These are phyloP conservation scores for Muscina levida DNA, from an alignment of 2,888 invertebrate genomes.

Conservation along the genomic window DNA sequence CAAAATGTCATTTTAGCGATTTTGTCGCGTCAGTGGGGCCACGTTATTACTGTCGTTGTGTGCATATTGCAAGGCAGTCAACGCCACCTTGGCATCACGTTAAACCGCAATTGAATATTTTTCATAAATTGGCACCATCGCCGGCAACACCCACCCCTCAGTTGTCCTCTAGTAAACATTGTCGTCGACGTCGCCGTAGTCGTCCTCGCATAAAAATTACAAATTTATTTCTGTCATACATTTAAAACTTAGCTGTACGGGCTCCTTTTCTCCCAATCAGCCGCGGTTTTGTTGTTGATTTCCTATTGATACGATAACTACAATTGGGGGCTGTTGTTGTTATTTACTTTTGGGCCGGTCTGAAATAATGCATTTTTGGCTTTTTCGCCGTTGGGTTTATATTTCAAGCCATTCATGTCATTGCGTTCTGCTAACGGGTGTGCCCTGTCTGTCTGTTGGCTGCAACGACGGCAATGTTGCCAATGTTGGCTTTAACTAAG, in stretches of 20 bases:
- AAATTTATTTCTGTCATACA: neutral
- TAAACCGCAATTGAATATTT: slow-evolving; percentile 56
- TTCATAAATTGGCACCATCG: slow-evolving; percentile 55
- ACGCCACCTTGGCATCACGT: slow-evolving; percentile 45
- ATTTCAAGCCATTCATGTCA: slow-evolving; percentile 16
- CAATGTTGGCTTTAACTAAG: slow-evolving; percentile 54
- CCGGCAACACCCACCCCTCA: slow-evolving; percentile 39
- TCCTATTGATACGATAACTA: neutral
- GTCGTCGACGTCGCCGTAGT: neutral
- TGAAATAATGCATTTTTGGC: slow-evolving; percentile 14
- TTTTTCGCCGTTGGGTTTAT: neutral
- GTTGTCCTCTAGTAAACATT: neutral
- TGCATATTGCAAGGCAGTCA: slow-evolving; percentile 12
- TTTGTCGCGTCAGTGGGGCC: neutral
- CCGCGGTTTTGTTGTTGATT: neutral
- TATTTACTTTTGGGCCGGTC: slow-evolving; percentile 9
- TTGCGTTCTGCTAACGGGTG: slow-evolving; percentile 49
- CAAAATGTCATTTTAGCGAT: slow-evolving; percentile 3
- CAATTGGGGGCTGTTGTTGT: slow-evolving; percentile 14
- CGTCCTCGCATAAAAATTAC: slow-evolving; percentile 34
- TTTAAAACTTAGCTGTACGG: neutral
- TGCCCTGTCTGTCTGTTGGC: slow-evolving; percentile 42
- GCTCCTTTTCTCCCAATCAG: neutral
- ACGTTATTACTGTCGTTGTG: slow-evolving; percentile 18
- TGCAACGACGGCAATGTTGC: slow-evolving; percentile 33